Evolutionary conservation across 1,140 invertebrate genomes (phyloP).

Genomic region (Anoplophora glabripennis): DNA sequence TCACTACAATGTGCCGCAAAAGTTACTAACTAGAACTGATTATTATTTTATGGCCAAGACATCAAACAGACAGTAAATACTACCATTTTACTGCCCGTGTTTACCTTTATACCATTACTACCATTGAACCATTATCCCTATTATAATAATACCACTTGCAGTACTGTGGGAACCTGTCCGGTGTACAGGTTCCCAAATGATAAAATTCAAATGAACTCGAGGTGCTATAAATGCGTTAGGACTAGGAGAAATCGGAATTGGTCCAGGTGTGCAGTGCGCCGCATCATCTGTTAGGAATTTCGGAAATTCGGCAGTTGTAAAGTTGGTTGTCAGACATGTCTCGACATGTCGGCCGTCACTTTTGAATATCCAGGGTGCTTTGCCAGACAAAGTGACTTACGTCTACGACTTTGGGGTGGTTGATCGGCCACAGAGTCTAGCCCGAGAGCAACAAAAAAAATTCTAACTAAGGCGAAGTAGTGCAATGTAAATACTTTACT

Average conservation of each 20-base stretch:
- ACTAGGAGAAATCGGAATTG: neutral
- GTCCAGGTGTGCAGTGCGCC: neutral
- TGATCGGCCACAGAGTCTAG: too few relatives aligned
- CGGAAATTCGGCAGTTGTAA: neutral
- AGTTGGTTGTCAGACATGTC: too few relatives aligned
- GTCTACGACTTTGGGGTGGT: too few relatives aligned
- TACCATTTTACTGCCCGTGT: neutral
- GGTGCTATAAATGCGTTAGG: neutral
- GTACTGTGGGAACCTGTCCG: conserved; percentile 1
- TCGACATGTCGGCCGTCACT: too few relatives aligned
- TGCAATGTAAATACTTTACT: too few relatives aligned
- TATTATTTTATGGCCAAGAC: neutral
- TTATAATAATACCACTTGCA: neutral
- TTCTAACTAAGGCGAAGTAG: too few relatives aligned
- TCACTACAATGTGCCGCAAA: too few relatives aligned
- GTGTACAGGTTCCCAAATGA: neutral
- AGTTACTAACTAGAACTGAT: neutral
- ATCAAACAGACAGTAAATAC: neutral
- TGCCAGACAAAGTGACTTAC: too few relatives aligned
- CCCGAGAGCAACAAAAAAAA: too few relatives aligned
- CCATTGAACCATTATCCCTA: neutral
- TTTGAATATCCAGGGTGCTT: too few relatives aligned
- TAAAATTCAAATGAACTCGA: neutral
- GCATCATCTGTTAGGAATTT: neutral
- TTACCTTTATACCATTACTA: neutral